Percentiles rank a stretch among this genome's conserved stretches.
phyloP scores from a whole-genome alignment of 2,797 vertebrate species.

The Anas bernieri region DNA sequence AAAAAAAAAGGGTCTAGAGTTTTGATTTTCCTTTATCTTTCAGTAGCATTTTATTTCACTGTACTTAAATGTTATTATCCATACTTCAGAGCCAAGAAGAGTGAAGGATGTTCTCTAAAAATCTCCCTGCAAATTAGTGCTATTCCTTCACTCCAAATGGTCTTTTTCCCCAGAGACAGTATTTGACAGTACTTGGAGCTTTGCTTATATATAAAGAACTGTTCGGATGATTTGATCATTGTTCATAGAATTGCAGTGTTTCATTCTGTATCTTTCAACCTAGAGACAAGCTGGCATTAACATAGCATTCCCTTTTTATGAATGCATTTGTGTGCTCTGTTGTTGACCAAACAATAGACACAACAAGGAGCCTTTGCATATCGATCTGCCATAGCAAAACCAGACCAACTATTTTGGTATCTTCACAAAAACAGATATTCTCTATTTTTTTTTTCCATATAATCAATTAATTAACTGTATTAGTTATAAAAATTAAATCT shows the following conservation, averaged over 20 bases:
- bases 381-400: not conserved
- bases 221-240: not conserved
- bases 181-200: not conserved
- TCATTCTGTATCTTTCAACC: not conserved
- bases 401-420: not conserved
- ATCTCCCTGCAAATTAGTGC: not conserved
- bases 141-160: not conserved
- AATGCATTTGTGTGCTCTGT: not conserved
- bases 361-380: not conserved
- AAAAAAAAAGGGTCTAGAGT: not conserved
- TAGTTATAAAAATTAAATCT: not conserved
- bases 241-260: not conserved
- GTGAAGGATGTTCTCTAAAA: not conserved
- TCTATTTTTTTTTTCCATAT: not conserved
- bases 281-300: not conserved
- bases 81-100: not conserved
- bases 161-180: not conserved
- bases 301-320: not conserved
- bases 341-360: not conserved
- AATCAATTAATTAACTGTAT: not conserved
- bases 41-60: not conserved
- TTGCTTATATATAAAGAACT: not conserved
- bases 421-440: not conserved
- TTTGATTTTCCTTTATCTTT: not conserved
- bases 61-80: not conserved